Conservation (phyloP, 1,140 invertebrate genomes). For the Orussus abietinus region DNA sequence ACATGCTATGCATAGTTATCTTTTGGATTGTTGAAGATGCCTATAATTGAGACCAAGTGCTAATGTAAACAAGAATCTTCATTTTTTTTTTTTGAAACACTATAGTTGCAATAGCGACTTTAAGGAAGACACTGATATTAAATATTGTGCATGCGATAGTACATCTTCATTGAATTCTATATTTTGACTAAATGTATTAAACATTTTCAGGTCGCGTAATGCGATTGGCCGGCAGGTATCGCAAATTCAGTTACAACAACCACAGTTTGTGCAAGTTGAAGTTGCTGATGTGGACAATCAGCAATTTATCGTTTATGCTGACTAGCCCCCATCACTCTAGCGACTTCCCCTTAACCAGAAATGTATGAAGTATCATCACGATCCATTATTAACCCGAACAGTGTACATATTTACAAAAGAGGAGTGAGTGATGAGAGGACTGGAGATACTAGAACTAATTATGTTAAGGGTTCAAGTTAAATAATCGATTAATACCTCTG, state of each 20-base stretch:
- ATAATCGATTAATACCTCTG: conserved; percentile 33
- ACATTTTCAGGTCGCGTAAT: conserved; percentile 58
- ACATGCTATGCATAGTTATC: too few relatives aligned
- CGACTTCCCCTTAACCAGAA: conserved; percentile 33
- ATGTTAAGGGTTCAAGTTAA: conserved; percentile 27
- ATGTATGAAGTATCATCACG: conserved; percentile 48
- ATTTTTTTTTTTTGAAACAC: too few relatives aligned
- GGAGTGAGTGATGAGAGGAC: conserved; percentile 38
- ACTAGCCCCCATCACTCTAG: conserved; percentile 53
- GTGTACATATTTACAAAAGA: conserved; percentile 53
- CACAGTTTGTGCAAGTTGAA: conserved; percentile 67
- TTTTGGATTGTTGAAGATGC: too few relatives aligned
- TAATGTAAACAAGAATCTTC: too few relatives aligned
- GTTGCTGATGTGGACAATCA: conserved; percentile 61
- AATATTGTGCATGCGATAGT: too few relatives aligned
- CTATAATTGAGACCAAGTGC: too few relatives aligned
- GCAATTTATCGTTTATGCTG: conserved; percentile 68
- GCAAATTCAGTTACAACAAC: conserved; percentile 57
- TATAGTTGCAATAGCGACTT: too few relatives aligned
- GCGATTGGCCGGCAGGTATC: conserved; percentile 55
- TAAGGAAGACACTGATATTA: too few relatives aligned
- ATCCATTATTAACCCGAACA: conserved; percentile 49
- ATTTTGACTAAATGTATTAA: too few relatives aligned
- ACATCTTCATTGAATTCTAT: too few relatives aligned
- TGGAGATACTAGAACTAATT: conserved; percentile 33